Conservation (phyloP, 2,888 invertebrate species). For the Geophilus truncorum region DNA sequence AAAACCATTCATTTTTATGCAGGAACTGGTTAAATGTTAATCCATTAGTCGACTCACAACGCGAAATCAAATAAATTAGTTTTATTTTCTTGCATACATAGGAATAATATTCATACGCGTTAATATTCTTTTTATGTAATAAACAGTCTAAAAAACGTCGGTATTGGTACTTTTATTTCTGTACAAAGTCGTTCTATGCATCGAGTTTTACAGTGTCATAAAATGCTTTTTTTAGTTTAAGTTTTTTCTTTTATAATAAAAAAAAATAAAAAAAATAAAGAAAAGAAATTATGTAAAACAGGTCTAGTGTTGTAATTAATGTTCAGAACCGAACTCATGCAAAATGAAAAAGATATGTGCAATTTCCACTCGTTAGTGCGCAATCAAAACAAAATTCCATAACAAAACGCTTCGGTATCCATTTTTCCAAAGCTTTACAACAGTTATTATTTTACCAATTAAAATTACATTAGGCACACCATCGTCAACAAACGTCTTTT, state of each 20-base stretch:
- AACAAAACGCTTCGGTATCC: not conserved
- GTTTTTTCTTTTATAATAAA: not conserved
- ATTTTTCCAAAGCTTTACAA: not conserved
- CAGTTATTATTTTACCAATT: not conserved
- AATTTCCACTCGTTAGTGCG: not conserved
- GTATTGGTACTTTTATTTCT: conserved; percentile 17
- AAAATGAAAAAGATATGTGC: not conserved
- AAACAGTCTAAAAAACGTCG: conserved; percentile 22
- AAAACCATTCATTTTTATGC: too few relatives aligned
- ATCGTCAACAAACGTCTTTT: too few relatives aligned
- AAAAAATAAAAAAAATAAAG: too few relatives aligned
- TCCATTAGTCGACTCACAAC: not conserved
- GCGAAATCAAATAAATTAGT: not conserved
- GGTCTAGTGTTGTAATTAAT: not conserved
- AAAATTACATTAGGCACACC: too few relatives aligned
- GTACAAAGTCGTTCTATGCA: conserved; percentile 17
- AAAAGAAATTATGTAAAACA: too few relatives aligned
- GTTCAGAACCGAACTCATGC: not conserved
- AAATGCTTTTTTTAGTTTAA: not conserved
- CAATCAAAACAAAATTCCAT: not conserved
- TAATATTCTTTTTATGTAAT: not conserved
- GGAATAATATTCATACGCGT: conserved; percentile 6
- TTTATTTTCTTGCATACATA: conserved; percentile 23
- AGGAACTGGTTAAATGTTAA: too few relatives aligned
- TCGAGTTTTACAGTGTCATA: conserved; percentile 20